Evolutionary conservation across 1,140 invertebrate species (phyloP).

Genomic region (Camponotus pennsylvanicus): DNA sequence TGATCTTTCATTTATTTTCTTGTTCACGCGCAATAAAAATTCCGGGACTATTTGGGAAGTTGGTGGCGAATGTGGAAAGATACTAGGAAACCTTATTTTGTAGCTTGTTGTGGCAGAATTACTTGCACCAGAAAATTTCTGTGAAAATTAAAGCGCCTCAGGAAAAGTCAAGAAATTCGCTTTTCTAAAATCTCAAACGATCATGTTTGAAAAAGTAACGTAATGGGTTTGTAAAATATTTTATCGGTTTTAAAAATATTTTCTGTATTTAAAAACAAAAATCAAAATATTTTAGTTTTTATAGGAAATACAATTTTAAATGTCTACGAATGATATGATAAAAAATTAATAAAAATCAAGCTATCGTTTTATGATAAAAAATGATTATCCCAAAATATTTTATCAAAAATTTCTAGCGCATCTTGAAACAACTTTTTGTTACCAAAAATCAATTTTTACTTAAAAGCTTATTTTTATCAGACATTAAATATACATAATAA

Average conservation of each 20-base stretch:
- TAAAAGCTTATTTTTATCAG: not conserved
- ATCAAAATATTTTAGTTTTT: not conserved
- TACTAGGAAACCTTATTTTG: slow-evolving; percentile 16
- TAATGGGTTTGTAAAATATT: not conserved
- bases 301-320: not conserved
- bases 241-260: not conserved
- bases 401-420: not conserved
- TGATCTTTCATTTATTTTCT: slow-evolving; percentile 50
- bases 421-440: not conserved
- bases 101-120: slow-evolving; percentile 38
- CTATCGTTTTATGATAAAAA: not conserved
- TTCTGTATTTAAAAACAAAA: not conserved
- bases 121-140: slow-evolving; percentile 48
- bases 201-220: not conserved
- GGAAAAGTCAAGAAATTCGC: slow-evolving; percentile 5
- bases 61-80: slow-evolving; percentile 46
- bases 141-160: slow-evolving; percentile 43
- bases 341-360: not conserved
- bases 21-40: slow-evolving; percentile 49
- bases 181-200: not conserved
- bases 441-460: not conserved
- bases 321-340: slow-evolving; percentile 13
- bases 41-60: slow-evolving; percentile 30
- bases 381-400: not conserved
- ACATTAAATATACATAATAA: not conserved